Conservation (phyloP, 2,113 vertebrate species). For the Eonycteris spelaea region DNA sequence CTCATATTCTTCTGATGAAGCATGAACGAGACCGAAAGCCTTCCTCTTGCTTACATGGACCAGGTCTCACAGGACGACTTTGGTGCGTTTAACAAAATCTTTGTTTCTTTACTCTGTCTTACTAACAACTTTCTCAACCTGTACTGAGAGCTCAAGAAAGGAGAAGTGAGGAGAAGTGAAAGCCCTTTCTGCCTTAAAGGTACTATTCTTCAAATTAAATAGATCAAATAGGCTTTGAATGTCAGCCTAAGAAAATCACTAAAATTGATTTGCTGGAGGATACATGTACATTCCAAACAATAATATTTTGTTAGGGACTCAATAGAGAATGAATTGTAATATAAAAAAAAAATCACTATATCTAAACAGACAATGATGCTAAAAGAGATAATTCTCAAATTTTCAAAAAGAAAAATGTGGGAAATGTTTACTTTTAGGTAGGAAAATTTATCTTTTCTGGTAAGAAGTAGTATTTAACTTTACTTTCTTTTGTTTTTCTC, state of each 20-base stretch:
- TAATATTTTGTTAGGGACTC: neutral
- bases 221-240: neutral
- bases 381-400: neutral
- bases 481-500: neutral
- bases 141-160: neutral
- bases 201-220: neutral
- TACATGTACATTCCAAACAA: neutral
- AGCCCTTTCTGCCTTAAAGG: neutral
- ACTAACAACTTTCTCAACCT: neutral
- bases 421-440: neutral
- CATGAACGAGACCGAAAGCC: neutral
- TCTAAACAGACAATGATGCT: neutral
- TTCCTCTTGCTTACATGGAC: neutral
- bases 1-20: neutral
- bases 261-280: neutral
- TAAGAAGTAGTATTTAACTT: neutral
- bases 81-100: neutral
- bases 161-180: neutral
- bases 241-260: neutral
- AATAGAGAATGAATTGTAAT: neutral
- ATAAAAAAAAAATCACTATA: neutral
- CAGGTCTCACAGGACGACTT: neutral
- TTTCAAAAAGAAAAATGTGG: neutral
- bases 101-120: neutral
- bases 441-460: neutral